phyloP scores from a whole-genome alignment of 2,797 vertebrate species.

The Sebastes taczanowskii region DNA sequence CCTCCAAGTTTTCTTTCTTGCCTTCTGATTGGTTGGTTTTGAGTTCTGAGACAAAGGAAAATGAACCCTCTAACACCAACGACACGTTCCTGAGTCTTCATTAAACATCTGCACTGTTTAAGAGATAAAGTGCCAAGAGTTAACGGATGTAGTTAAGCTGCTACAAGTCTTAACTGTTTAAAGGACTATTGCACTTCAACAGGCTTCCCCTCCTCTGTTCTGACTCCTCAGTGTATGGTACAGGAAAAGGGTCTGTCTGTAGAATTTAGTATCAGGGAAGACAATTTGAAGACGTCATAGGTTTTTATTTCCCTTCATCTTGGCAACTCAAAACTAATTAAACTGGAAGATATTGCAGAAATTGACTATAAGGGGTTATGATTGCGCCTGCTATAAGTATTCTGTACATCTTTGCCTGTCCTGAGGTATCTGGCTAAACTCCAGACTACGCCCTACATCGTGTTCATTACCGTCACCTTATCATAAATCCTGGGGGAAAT shows the following conservation, averaged over 20 bases:
- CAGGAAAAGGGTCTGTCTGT: background rate
- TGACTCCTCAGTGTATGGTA: background rate
- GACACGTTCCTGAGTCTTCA: constrained; percentile 72
- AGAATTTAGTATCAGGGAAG: constrained; percentile 32
- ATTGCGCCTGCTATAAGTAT: constrained; percentile 2
- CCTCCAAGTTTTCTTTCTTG: background rate
- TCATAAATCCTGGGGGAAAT: background rate
- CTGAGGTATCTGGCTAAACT: constrained; percentile 10
- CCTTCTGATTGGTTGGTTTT: constrained; percentile 34
- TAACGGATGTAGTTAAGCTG: constrained; percentile 38
- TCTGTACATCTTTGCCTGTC: background rate
- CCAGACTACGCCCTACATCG: background rate
- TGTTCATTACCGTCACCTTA: background rate
- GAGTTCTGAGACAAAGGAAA: constrained; percentile 41
- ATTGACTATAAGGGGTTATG: background rate
- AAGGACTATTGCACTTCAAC: constrained; percentile 67
- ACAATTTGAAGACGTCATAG: constrained; percentile 18
- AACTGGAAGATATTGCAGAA: background rate
- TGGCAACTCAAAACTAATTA: background rate
- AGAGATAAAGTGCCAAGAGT: constrained; percentile 59
- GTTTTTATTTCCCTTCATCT: constrained; percentile 15
- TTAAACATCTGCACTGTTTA: constrained; percentile 47
- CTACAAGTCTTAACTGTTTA: constrained; percentile 61
- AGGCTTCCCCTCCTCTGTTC: background rate
- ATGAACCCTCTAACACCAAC: constrained; percentile 19